phyloP scores from a whole-genome alignment of 1,140 invertebrate species.

The Macrosteles quadrilineatus region DNA sequence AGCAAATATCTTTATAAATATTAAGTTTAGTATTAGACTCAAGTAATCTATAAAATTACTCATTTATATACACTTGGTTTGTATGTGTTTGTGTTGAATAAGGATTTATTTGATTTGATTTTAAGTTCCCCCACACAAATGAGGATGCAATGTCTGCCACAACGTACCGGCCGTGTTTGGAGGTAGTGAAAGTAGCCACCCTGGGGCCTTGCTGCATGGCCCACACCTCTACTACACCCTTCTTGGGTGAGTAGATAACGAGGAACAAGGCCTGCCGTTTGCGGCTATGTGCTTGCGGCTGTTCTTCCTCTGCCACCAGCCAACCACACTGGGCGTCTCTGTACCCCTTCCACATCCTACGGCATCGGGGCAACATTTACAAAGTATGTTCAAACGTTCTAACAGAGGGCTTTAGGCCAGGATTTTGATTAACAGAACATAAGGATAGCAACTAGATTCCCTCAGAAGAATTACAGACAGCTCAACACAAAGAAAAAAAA shows the following conservation, averaged over 20 bases:
- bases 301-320: slow-evolving; percentile 72
- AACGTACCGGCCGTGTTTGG: slow-evolving; percentile 74
- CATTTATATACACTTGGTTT: no score
- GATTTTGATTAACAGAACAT: no score
- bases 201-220: slow-evolving; percentile 80
- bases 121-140: no score
- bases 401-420: no score
- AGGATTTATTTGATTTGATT: no score
- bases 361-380: slow-evolving; percentile 31
- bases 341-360: slow-evolving; percentile 61
- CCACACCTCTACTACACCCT: slow-evolving; percentile 86
- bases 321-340: slow-evolving; percentile 91
- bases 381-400: background rate
- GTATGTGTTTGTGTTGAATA: no score
- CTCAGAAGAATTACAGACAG: no score
- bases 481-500: no score
- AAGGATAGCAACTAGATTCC: no score
- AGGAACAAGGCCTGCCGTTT: slow-evolving; percentile 70
- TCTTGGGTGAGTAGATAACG: slow-evolving; percentile 81
- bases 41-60: no score
- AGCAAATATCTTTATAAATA: no score
- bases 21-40: no score
- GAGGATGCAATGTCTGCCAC: slow-evolving; percentile 26
- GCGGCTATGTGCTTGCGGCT: slow-evolving; percentile 46
- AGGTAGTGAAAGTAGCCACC: slow-evolving; percentile 87